A percentile compares a stretch with the other conserved stretches of the same genome.
phyloP scores from a whole-genome alignment of 1,140 invertebrate species.

The Teleogryllus occipitalis region DNA sequence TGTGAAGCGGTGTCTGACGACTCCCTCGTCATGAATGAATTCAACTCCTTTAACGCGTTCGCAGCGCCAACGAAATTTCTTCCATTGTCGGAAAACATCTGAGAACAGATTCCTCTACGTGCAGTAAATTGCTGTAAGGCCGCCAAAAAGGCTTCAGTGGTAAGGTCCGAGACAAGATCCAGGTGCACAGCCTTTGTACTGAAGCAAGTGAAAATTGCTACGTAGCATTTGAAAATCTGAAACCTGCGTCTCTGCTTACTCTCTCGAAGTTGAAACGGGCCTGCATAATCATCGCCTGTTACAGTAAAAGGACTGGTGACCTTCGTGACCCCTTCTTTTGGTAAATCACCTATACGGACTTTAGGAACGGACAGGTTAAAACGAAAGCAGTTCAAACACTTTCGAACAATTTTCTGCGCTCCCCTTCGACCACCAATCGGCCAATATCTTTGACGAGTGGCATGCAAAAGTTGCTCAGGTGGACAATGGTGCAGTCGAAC shows the following conservation, averaged over 20 bases:
- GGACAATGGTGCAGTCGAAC: slow-evolving; percentile 29
- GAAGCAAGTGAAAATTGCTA: slow-evolving; percentile 31
- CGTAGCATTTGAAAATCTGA: slow-evolving; percentile 29
- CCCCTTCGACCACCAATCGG: slow-evolving; percentile 25
- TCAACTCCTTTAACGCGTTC: background rate
- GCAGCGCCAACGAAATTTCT: slow-evolving; percentile 15
- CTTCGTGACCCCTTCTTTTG: slow-evolving; percentile 21
- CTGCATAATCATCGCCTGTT: slow-evolving; percentile 32
- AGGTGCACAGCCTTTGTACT: slow-evolving; percentile 30
- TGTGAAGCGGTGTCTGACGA: no score
- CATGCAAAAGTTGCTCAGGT: slow-evolving; percentile 25
- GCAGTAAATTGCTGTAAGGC: slow-evolving; percentile 29
- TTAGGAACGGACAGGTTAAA: slow-evolving; percentile 18
- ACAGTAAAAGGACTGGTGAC: slow-evolving; percentile 29
- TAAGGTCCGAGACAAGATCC: slow-evolving; percentile 28
- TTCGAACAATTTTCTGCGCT: slow-evolving; percentile 25
- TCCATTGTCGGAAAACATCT: slow-evolving; percentile 10
- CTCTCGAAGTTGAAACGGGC: slow-evolving; percentile 31
- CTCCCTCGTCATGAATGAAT: no score
- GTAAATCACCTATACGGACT: slow-evolving; percentile 28
- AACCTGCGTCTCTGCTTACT: slow-evolving; percentile 19
- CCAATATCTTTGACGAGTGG: slow-evolving; percentile 31
- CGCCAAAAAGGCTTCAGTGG: slow-evolving; percentile 29
- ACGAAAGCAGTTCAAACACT: slow-evolving; percentile 30
- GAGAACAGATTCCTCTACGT: slow-evolving; percentile 21